Base-by-base conservation (phyloP, 2,113 vertebrate genomes). In the Puma concolor region DNA sequence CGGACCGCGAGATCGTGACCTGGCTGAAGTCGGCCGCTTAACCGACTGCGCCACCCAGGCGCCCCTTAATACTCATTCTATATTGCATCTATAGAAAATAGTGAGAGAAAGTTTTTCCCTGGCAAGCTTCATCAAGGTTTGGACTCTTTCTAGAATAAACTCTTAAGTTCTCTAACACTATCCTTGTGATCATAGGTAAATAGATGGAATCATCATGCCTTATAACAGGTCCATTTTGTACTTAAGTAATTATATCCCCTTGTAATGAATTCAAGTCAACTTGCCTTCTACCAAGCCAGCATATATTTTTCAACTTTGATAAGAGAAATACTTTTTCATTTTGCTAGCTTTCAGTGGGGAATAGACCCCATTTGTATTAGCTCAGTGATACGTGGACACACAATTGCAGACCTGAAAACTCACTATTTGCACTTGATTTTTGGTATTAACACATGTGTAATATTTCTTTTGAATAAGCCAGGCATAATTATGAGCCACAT, bases 381-480 rank as follows among this genome's bases (percentile, higher is more conserved):
- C 44, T 83, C 0, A 31, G 8, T 1, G 13, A 38, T 80, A 69
- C 12, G 10, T 90, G 41, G 63, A 64, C 67, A 57, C 13, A 83
- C n/a, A 93, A 19, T 31, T 52, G 12, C 10, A 71, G 90, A 76
- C 84, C 92, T 52, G 11, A 38, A 80, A 67, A 87, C 54, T 80
- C 41, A 67, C 60, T 94, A 48, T 94, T 88, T 95, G 27, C 84
- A 69, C 92, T 91, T 74, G 41, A 63, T 77, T 96, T 92, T 92
- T 81, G 76, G 27, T 79, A n/a, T 85, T 93, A 86, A 74, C 72
- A 36, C 8, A 17, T 69, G 8, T 44, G 1, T 57, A 21, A 31
- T 81, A 66, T 71, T 84, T 96, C 63, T 92, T 95, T 48, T 72
- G 80, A 95, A 72, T 95, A 83, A 94, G 72, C 84, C 64, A 88